Percentiles rank a stretch among this genome's conserved stretches.
Conservation (phyloP, 2,113 vertebrate species). For the Takifugu bimaculatus region DNA sequence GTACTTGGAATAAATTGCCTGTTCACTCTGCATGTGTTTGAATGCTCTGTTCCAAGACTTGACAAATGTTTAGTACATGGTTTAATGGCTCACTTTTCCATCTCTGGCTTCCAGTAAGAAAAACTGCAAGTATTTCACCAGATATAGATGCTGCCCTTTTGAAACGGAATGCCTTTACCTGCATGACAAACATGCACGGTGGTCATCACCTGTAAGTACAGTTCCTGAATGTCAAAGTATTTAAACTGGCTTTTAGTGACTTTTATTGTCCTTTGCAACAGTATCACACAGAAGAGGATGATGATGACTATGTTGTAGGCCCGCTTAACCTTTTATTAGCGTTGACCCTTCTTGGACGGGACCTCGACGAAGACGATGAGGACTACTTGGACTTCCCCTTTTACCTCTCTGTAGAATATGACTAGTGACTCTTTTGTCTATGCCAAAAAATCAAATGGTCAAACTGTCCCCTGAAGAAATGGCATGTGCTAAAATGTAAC, state of each 20-base stretch:
- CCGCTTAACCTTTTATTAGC: slow-evolving; percentile 65
- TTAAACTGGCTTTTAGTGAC: background rate
- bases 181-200: slow-evolving; percentile 61
- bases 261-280: slow-evolving; percentile 3
- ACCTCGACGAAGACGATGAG: background rate
- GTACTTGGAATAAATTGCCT: background rate
- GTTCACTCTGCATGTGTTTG: too few relatives aligned
- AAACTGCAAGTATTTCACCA: slow-evolving; percentile 78
- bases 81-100: background rate
- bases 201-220: slow-evolving; percentile 50
- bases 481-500: background rate
- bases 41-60: too few relatives aligned
- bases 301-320: slow-evolving; percentile 57
- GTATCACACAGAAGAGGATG: slow-evolving; percentile 58
- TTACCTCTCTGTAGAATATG: slow-evolving; percentile 24
- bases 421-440: slow-evolving; percentile 21
- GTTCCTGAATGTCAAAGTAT: background rate
- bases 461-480: background rate
- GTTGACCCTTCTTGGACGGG: slow-evolving; percentile 52
- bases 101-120: slow-evolving; percentile 71
- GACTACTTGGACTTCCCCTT: slow-evolving; percentile 31
- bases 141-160: slow-evolving; percentile 80
- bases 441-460: slow-evolving; percentile 19
- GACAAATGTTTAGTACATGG: background rate
- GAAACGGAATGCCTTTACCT: slow-evolving; percentile 83